A percentile compares a stretch with the other conserved stretches of the same genome.
Evolutionary conservation across 92 coral and sea anemone species (phyloP).

Genomic region (Epizoanthus illoricatus): DNA sequence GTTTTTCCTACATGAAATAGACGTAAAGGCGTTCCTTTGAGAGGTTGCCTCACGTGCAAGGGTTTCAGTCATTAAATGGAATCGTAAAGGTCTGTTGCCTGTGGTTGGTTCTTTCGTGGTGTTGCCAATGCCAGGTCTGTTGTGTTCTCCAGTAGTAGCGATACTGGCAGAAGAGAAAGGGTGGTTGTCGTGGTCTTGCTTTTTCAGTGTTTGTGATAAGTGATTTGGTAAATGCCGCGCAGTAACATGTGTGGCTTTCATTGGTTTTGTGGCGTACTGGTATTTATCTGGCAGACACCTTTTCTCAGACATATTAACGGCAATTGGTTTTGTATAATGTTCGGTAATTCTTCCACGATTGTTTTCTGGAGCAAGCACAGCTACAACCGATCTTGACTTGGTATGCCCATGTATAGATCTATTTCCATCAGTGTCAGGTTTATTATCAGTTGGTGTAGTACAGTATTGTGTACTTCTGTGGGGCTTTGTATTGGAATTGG

Average conservation of each 20-base stretch:
- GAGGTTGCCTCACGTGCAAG: constrained; percentile 16
- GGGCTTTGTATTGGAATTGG: neutral
- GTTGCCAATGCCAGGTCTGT: neutral
- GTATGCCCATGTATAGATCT: neutral
- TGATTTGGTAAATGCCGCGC: neutral
- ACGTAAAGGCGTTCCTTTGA: neutral
- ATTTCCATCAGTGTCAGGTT: neutral
- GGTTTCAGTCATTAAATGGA: constrained; percentile 22
- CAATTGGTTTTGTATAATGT: neutral
- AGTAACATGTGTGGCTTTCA: neutral
- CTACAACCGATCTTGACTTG: neutral
- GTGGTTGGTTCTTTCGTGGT: neutral
- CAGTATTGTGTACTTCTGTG: neutral
- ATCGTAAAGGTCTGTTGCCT: constrained; percentile 27
- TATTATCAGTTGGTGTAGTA: neutral
- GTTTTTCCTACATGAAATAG: neutral
- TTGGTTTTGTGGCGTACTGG: neutral
- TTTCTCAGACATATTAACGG: neutral
- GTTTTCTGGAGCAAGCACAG: neutral
- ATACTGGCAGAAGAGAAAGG: neutral
- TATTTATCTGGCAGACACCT: neutral
- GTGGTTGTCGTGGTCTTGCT: neutral
- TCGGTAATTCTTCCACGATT: neutral
- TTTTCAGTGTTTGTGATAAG: neutral
- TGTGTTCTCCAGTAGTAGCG: neutral